A percentile compares a stretch with the other conserved stretches of the same genome.
Conservation (phyloP, 2,888 invertebrate genomes). For the Eupithecia subfuscata region DNA sequence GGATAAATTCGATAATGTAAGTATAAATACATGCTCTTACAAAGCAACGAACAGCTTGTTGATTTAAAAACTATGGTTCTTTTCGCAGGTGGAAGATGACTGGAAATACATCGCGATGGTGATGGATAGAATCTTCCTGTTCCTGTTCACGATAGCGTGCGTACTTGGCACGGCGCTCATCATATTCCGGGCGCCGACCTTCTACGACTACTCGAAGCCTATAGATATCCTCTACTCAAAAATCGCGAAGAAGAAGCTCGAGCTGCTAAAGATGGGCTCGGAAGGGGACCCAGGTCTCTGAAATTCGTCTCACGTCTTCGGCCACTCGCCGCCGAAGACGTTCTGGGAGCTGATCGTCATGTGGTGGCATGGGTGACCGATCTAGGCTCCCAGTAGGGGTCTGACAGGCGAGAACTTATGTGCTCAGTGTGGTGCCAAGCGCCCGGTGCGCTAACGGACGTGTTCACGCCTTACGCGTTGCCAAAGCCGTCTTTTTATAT, state of each 20-base stretch:
- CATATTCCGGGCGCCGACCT: constrained; percentile 94
- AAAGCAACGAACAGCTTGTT: neutral
- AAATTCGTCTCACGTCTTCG: constrained; percentile 87
- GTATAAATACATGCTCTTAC: constrained; percentile 64
- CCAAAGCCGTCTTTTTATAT: constrained; percentile 81
- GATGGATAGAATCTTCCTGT: constrained; percentile 97
- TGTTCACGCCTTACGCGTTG: constrained; percentile 68
- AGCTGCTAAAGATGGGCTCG: constrained; percentile 94
- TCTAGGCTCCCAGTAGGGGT: constrained; percentile 75
- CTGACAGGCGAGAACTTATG: constrained; percentile 77
- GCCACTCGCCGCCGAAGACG: constrained; percentile 88
- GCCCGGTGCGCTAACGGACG: constrained; percentile 74
- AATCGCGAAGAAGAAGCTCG: constrained; percentile 95
- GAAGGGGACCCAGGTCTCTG: constrained; percentile 87
- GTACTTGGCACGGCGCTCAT: constrained; percentile 94
- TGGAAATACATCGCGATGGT: constrained; percentile 99
- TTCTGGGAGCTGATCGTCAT: constrained; percentile 84
- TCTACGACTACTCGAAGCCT: constrained; percentile 95
- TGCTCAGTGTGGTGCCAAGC: constrained; percentile 81
- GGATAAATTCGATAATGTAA: constrained; percentile 96
- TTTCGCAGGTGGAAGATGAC: constrained; percentile 94
- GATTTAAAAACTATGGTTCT: constrained; percentile 24
- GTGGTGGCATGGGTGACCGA: constrained; percentile 84
- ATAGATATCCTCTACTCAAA: constrained; percentile 96
- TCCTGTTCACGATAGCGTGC: constrained; percentile 97